Conservation (phyloP, 2,888 invertebrate species). For the Pollenia labialis region DNA sequence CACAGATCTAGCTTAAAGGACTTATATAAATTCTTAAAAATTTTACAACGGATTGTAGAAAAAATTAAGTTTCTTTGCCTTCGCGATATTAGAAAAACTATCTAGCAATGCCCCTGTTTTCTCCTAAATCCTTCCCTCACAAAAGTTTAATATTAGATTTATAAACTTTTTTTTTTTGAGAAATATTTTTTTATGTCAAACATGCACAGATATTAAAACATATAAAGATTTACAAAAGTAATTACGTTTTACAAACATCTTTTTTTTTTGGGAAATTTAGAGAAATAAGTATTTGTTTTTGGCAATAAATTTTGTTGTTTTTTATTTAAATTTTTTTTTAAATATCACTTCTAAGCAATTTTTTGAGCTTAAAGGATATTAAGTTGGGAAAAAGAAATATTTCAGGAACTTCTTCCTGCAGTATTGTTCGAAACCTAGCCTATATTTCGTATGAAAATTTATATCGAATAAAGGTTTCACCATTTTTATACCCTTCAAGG, state of each 20-base stretch:
- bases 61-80: too few species aligned
- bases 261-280: conserved; percentile 44
- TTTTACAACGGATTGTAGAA: too few species aligned
- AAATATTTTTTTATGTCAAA: conserved; percentile 69
- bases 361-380: too few species aligned
- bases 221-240: conserved; percentile 42
- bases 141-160: conserved; percentile 45
- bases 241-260: conserved; percentile 58
- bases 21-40: too few species aligned
- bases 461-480: too few species aligned
- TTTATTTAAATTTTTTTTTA: conserved; percentile 17
- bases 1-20: too few species aligned
- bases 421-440: too few species aligned
- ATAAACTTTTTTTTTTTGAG: conserved; percentile 50
- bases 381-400: too few species aligned
- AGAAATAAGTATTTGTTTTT: conserved; percentile 7
- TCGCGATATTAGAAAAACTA: too few species aligned
- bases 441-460: too few species aligned
- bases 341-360: conserved; percentile 39
- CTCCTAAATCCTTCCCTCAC: background rate
- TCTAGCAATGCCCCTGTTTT: background rate
- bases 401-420: too few species aligned
- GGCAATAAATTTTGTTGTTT: conserved; percentile 54
- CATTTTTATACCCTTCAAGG: too few species aligned
- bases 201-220: background rate